Evolutionary conservation across 2,888 invertebrate genomes (phyloP).

Genomic region (Ophion slaviceki): DNA sequence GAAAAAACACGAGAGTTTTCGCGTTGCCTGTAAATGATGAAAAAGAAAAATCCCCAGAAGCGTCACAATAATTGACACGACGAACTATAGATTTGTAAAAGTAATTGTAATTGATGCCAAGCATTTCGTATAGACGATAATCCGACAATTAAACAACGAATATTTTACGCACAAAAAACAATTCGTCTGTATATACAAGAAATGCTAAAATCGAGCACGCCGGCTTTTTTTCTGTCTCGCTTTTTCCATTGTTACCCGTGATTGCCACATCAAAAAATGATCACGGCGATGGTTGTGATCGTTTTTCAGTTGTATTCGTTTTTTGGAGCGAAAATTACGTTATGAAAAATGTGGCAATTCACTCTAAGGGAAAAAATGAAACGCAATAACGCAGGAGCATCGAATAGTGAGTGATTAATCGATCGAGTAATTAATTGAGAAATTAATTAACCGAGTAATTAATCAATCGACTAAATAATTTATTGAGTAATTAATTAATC

Average conservation of each 20-base stretch:
- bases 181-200: slow-evolving; percentile 51
- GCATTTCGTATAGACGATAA: slow-evolving; percentile 37
- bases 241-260: slow-evolving; percentile 14
- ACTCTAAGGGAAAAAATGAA: background rate
- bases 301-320: slow-evolving; percentile 5
- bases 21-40: slow-evolving; percentile 9
- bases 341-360: background rate
- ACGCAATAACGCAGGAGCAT: too few species aligned
- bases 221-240: slow-evolving; percentile 13
- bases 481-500: too few species aligned
- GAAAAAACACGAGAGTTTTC: slow-evolving; percentile 2
- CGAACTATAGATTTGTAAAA: slow-evolving; percentile 31
- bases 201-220: slow-evolving; percentile 29
- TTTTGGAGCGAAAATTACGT: background rate
- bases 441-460: background rate
- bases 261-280: background rate
- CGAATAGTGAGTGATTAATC: too few species aligned
- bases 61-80: background rate
- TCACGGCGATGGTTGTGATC: background rate
- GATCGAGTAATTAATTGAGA: too few species aligned
- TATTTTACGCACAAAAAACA: slow-evolving; percentile 55
- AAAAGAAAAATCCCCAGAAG: background rate
- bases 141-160: slow-evolving; percentile 59
- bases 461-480: background rate
- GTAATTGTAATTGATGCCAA: slow-evolving; percentile 39